Evolutionary conservation across 2,888 invertebrate genomes (phyloP), one percentile per base, ranked within the genome.

Genomic region (Camptogramma bilineatum): DNA sequence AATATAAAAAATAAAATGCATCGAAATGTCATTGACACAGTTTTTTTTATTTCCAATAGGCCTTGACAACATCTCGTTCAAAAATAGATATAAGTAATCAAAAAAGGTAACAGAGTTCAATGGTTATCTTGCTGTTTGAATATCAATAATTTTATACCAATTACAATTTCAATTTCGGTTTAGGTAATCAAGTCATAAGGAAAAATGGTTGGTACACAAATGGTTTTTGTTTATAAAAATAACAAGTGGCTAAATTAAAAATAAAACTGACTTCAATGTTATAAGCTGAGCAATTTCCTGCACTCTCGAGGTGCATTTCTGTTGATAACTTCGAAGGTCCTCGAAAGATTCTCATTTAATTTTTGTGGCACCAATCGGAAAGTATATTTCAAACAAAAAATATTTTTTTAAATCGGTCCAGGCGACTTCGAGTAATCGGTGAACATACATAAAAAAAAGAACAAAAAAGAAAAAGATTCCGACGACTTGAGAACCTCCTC

Each of bases 51-150:
- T 9, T 42, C n/a, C 1, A 19, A 19, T n/a, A 28, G 13, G n/a
- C 28, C 46, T 47, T 55, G 46, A 18, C 17, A 8, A 47, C 28
- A 17, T 46, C 21, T 31, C 31, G 1, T 18, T 13, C 21, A 48
- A 52, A 47, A 48, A 42, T 50, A 57, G 48, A 50, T 39, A 5
- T 42, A 44, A n/a, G n/a, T 44, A 50, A 50, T 44, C 44, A 13
- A 44, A 44, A 19, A 39, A 50, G 17, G 56, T 50, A 24, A 16
- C 17, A 28, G 18, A 58, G 51, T 28, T 58, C 51, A 28, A 42
- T 42, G 57, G 50, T 57, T 57, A 58, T 58, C 55, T 47, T 42
- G n/a, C 28, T 53, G 42, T 42, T 42, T 52, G 39, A 42, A 42
- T 16, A 21, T 21, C 8, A 24, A 46, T 10, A 4, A 55, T 55